These are phyloP conservation scores for Cheiracanthium punctorium DNA, from an alignment of 2,888 invertebrate species.

Conservation along the genomic window DNA sequence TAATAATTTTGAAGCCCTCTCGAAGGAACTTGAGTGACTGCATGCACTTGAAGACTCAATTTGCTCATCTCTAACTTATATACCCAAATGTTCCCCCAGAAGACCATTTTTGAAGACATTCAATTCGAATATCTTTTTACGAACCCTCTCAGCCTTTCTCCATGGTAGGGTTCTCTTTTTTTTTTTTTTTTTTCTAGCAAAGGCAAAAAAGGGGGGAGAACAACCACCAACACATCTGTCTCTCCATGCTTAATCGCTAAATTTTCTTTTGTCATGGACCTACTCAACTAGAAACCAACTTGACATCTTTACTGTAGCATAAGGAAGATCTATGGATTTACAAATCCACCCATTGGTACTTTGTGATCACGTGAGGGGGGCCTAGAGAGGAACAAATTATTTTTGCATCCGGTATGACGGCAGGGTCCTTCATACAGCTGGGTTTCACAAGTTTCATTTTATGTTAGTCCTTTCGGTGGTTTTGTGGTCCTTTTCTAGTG, in stretches of 20 bases:
- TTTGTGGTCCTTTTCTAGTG: not conserved
- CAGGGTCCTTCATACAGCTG: not conserved
- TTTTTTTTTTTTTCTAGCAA: not conserved
- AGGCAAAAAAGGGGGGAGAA: slow-evolving; percentile 15
- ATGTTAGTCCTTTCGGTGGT: not conserved
- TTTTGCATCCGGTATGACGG: slow-evolving; percentile 52
- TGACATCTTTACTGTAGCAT: slow-evolving; percentile 59
- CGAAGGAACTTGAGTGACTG: no score
- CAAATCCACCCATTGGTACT: slow-evolving; percentile 63
- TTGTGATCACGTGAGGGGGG: slow-evolving; percentile 56
- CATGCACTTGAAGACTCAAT: no score
- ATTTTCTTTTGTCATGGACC: slow-evolving; percentile 60
- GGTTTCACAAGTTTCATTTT: slow-evolving; percentile 12
- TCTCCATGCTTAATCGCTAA: slow-evolving; percentile 61
- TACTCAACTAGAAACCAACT: slow-evolving; percentile 53
- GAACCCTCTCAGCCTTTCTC: not conserved
- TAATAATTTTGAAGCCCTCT: no score
- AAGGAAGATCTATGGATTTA: slow-evolving; percentile 65
- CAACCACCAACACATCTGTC: slow-evolving; percentile 38
- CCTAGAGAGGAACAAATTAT: slow-evolving; percentile 59
- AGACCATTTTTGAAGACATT: no score
- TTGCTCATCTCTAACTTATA: no score
- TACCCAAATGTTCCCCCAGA: no score
- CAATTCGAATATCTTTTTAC: not conserved
- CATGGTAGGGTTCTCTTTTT: not conserved